These are phyloP conservation scores for Hyperopisus bebe DNA, from an alignment of 2,113 vertebrate species.

Conservation along the genomic window DNA sequence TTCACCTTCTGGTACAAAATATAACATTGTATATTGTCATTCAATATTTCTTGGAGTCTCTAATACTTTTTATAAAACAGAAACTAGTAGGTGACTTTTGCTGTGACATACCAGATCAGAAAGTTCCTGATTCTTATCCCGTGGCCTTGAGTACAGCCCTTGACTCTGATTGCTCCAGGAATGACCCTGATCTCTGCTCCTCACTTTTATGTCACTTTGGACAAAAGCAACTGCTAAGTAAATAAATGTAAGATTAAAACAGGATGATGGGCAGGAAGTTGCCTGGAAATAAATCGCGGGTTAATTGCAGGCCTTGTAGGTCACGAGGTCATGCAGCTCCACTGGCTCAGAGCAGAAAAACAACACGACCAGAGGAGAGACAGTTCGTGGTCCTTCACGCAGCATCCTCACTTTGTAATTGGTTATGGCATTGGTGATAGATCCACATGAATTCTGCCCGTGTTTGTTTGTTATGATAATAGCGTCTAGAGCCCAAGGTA, in stretches of 20 bases:
- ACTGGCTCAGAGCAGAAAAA: background rate
- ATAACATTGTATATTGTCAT: background rate
- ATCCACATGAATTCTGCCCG: constrained; percentile 10
- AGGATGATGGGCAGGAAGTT: background rate
- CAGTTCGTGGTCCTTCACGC: background rate
- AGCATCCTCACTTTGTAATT: constrained; percentile 10
- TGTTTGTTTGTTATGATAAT: constrained; percentile 20
- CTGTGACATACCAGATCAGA: background rate
- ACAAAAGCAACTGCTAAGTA: background rate
- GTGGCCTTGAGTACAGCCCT: background rate
- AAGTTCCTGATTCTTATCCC: background rate
- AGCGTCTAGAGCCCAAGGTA: constrained; percentile 13
- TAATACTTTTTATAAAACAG: background rate
- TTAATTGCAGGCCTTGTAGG: background rate
- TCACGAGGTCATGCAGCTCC: background rate
- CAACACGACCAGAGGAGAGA: background rate
- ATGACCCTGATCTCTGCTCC: background rate
- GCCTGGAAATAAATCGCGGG: background rate
- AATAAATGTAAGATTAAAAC: background rate
- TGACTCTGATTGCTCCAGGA: background rate
- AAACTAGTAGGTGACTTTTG: background rate
- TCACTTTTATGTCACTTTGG: background rate
- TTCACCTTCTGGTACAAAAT: background rate
- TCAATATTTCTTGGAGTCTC: background rate
- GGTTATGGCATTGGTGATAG: constrained; percentile 3